Base-by-base conservation (phyloP, 64 coral and sea anemone genomes). In the Dendrophyllia cribrosa region DNA sequence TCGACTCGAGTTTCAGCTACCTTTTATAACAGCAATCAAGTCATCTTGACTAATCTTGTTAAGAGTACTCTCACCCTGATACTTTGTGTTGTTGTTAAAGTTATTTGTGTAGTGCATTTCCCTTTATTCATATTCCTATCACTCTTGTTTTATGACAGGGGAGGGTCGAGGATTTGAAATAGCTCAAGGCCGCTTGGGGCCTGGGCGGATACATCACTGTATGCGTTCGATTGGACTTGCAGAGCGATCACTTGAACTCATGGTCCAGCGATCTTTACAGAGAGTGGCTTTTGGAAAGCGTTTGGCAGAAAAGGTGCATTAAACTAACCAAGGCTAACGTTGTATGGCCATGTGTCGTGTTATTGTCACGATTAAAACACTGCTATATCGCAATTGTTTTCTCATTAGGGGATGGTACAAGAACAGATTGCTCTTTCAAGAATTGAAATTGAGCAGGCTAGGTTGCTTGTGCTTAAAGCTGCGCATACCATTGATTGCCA, bases 101-200 rank as follows among this genome's bases (percentile, higher is more conserved):
- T 50, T 4, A 45, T n/a, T 17, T 20, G 9, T n/a, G 21, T 3
- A 9, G 10, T 26, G 16, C 25, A 56, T 10, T 59, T 56, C 50
- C 1, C 76, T 77, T 55, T 9, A 9, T 23, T 77, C 53, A 6
- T 55, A 15, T 43, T 72, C 34, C 9, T 15, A 50, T 75, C 49
- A 11, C 6, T 48, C 20, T 48, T 51, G 44, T 60, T 20, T 77
- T 17, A 66, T 78, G 71, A 50, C 15, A 99, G 97, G 97, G 44
- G 97, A 99, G 70, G 97, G 97, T n/a, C 94, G 97, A 44, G 97
- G 97, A 58, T 99, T 99, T 85, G 97, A 99, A 85, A 99, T 99
- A 75, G 94, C 97, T 9, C 97, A 99, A 89, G 97, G 97, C 9
- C 97, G 97, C 56, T 80, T 99, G 61, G 97, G 97, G 34, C 97